Evolutionary conservation across 2,797 vertebrate genomes (phyloP).

Genomic region (Syndactyla subalaris): DNA sequence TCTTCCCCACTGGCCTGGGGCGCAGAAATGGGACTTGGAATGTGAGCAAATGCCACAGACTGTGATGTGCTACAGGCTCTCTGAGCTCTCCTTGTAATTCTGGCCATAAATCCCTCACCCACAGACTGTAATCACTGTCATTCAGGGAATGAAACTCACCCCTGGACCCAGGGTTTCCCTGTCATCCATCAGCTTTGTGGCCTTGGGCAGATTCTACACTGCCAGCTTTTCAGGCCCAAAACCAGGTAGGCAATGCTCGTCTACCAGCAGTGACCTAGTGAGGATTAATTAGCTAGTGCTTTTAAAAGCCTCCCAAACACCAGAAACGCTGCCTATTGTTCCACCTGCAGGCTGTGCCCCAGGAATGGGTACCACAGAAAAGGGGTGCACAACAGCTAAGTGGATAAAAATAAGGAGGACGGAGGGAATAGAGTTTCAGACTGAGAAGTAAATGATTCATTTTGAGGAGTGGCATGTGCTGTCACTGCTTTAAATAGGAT

Average conservation of each 20-base stretch:
- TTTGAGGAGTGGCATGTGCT: background rate
- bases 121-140: background rate
- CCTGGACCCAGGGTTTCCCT: background rate
- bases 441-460: background rate
- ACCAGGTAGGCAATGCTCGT: background rate
- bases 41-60: background rate
- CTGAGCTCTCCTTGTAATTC: background rate
- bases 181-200: background rate
- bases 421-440: background rate
- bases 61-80: background rate
- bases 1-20: background rate
- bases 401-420: background rate
- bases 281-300: background rate
- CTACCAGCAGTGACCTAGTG: background rate
- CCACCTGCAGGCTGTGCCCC: background rate
- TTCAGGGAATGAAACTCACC: background rate
- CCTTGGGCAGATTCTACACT: background rate
- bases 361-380: accelerated
- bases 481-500: background rate
- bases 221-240: background rate
- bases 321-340: background rate
- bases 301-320: background rate
- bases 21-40: background rate
- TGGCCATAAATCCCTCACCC: background rate
- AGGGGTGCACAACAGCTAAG: background rate